Evolutionary conservation across 2,888 invertebrate species (phyloP), one percentile per base, ranked within the genome.

Genomic region (Molorchus minor): DNA sequence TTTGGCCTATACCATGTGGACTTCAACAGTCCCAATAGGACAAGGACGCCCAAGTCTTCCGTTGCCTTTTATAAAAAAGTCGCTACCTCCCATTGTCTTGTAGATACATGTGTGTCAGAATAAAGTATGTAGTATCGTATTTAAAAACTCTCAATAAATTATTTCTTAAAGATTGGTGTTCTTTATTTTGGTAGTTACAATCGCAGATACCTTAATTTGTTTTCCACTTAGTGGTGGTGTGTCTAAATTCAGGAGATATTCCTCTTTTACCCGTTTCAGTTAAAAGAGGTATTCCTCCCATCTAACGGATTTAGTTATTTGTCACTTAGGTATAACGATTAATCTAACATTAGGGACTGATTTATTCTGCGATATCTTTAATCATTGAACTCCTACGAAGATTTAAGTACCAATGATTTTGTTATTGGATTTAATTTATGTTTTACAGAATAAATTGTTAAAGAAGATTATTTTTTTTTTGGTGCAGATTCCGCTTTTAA

Each of bases 1-100:
- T 56, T 35, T 33, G 56, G 56, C 13, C 33, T 56, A 2, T 51
- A 49, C 25, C 40, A 20, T 21, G 56, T 56, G 13, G 56, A 56
- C 43, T 56, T 56, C 16, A n/a, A 21, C 3, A 36, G 44, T 21
- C 15, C 13, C 2, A 51, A 43, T 7, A 41, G 41, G 43, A 56
- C 56, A 2, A 56, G 56, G 35, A 43, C 41, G 1, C 38, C 49
- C 5, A 56, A 47, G 43, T 21, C 30, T 19, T 56, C 56, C 1
- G 56, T 35, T 19, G 36, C n/a, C 12, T 54, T 36, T 17, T 54
- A 36, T 30, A 46, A 30, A 15, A 44, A 35, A 29, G 33, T 21
- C 17, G 36, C 17, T 12, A 16, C n/a, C 0, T 29, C 19, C 1
- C 46, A 19, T 17, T 55, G 30, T 29, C 35, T 45, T 29, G 29